Evolutionary conservation across 2,797 vertebrate genomes (phyloP).

Genomic region (Peromyscus attwateri): DNA sequence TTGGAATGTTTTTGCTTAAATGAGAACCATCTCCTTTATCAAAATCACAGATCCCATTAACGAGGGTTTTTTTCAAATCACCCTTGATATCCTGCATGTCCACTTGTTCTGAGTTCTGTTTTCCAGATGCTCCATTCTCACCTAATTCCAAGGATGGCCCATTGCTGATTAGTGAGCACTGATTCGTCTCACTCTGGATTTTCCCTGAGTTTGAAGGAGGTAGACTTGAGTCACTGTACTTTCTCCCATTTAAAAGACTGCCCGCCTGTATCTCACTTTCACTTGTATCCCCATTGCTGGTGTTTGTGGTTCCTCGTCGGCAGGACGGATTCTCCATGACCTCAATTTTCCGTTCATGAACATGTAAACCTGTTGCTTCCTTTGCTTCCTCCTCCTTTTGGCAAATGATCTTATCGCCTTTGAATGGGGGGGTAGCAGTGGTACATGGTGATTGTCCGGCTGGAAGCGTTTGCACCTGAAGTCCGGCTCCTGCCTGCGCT

Average conservation of each 20-base stretch:
- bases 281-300: constrained; percentile 96
- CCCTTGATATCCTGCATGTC: constrained; percentile 90
- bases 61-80: constrained; percentile 96
- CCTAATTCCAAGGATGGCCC: constrained; percentile 93
- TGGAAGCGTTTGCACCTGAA: constrained; percentile 91
- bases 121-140: constrained; percentile 93
- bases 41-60: constrained; percentile 99
- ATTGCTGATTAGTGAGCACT: constrained; percentile 93
- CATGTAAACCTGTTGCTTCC: constrained; percentile 97
- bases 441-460: constrained; percentile 90
- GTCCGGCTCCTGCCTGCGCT: constrained; percentile 92
- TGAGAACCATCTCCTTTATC: constrained; percentile 95
- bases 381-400: constrained; percentile 99
- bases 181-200: constrained; percentile 93
- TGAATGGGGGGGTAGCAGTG: constrained; percentile 93
- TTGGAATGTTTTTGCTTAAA: constrained; percentile 99
- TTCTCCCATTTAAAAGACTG: constrained; percentile 98
- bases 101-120: constrained; percentile 90
- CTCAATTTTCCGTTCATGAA: constrained; percentile 99
- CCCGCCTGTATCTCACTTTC: constrained; percentile 91
- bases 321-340: constrained; percentile 99
- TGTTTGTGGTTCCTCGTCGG: constrained; percentile 92
- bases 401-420: constrained; percentile 99
- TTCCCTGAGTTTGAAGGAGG: constrained; percentile 99
- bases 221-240: constrained; percentile 98